Evolutionary conservation across 2,888 invertebrate species (phyloP).

Genomic region (Asteroscopus sphinx): DNA sequence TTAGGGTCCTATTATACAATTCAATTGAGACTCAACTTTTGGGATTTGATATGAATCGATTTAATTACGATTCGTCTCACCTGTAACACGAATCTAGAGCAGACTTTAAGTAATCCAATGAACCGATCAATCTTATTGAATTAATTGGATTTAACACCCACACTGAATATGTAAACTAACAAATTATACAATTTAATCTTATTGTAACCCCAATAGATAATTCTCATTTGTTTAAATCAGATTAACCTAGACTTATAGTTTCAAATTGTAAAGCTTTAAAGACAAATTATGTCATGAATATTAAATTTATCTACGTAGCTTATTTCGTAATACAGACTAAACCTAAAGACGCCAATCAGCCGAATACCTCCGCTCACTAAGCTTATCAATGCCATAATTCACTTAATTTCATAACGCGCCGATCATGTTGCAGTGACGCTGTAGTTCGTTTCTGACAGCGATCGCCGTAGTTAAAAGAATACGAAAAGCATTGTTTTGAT

Average conservation of each 20-base stretch:
- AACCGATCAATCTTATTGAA: slow-evolving; percentile 25
- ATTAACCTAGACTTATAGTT: neutral
- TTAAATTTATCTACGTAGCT: neutral
- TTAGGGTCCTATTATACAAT: too few relatives aligned
- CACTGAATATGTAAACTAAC: slow-evolving; percentile 24
- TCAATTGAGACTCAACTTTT: too few relatives aligned
- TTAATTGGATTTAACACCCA: slow-evolving; percentile 37
- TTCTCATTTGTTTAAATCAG: slow-evolving; percentile 26
- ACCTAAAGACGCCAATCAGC: too few relatives aligned
- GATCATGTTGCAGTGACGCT: too few relatives aligned
- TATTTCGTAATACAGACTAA: too few relatives aligned
- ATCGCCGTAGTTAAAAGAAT: too few relatives aligned
- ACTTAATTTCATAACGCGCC: too few relatives aligned
- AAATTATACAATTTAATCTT: slow-evolving; percentile 24
- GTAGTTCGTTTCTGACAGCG: too few relatives aligned
- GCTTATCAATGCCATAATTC: too few relatives aligned
- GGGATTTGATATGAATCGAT: too few relatives aligned
- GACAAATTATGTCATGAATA: neutral
- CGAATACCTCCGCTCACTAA: too few relatives aligned
- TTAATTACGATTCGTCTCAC: neutral
- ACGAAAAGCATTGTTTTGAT: too few relatives aligned
- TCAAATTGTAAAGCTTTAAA: neutral
- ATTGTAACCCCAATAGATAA: slow-evolving; percentile 11
- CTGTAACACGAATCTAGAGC: neutral
- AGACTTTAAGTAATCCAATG: slow-evolving; percentile 9